Evolutionary conservation across 1,140 invertebrate species (phyloP), one percentile per base, ranked within the genome.

Genomic region (Notospermus geniculatus): DNA sequence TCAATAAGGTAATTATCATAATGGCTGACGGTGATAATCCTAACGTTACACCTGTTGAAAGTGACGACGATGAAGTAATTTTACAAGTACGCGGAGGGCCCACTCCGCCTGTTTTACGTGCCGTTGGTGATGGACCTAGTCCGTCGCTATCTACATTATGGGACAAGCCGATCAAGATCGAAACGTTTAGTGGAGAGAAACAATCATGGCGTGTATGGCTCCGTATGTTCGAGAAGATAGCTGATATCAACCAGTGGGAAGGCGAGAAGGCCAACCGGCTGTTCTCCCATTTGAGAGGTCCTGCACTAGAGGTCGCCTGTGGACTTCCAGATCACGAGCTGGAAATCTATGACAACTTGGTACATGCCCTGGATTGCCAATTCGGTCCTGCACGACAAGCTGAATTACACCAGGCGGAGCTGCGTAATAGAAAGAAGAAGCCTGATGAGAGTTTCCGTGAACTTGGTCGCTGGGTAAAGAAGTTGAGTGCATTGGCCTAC

Each of bases 351-450:
- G n/a, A 27, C 1, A 32, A 60, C 25, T 50, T 67, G 19, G 52
- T 52, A 1, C 23, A 28, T 25, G 11, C 56, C 2, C 45, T 63
- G 9, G 62, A 63, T 53, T 53, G 62, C 19, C 36, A 61, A 23
- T 67, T 67, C 39, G 58, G 57, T 0, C 59, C 61, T 23, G n/a
- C 36, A 11, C 56, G 57, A 19, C 57, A 61, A 50, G 58, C 57
- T 2, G 65, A 67, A 54, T 36, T 67, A 28, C 63, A 64, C 50
- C 15, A 50, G 29, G 57, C 62, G 15, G 27, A 67, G 50, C 39
- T 64, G 2, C 19, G 61, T 15, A 58, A 63, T 17, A 45, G 65
- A 25, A 36, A 58, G 30, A 27, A 54, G 30, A 60, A 52, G 28
- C 25, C 61, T n/a, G 32, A 39, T 17, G 65, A 60, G 41, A 53